These are phyloP conservation scores for Aphaenogaster rudis DNA, from an alignment of 1,140 invertebrate species.

Conservation along the genomic window DNA sequence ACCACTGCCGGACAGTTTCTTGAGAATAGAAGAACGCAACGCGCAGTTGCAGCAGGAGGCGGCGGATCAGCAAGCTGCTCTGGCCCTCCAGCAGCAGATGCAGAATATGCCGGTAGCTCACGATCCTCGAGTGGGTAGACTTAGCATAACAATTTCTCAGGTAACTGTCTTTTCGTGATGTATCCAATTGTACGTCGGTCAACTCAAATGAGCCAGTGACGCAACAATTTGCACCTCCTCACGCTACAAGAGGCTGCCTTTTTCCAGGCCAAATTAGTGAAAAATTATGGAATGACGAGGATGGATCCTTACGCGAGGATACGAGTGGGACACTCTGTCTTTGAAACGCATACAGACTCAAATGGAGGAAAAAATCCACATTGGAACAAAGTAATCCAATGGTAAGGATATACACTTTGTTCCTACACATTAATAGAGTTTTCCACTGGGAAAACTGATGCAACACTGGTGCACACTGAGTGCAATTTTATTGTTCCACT, in stretches of 20 bases:
- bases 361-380: conserved; percentile 98
- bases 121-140: conserved; percentile 88
- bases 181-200: no score
- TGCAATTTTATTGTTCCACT: no score
- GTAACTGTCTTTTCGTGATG: conserved; percentile 81
- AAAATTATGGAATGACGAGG: conserved; percentile 98
- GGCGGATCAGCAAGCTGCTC: conserved; percentile 93
- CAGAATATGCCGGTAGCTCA: conserved; percentile 88
- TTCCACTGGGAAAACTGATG: no score
- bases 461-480: no score
- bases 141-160: conserved; percentile 94
- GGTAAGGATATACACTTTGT: conserved; percentile 87
- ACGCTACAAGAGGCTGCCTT: conserved; percentile 52
- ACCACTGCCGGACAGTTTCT: conserved; percentile 93
- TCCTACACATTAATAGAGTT: neutral
- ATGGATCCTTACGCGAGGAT: conserved; percentile 99
- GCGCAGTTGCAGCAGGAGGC: conserved; percentile 90
- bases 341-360: conserved; percentile 97
- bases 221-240: neutral
- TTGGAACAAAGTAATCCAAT: conserved; percentile 98
- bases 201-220: neutral
- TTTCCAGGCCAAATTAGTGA: conserved; percentile 93
- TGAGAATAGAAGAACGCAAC: conserved; percentile 89
- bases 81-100: conserved; percentile 92
- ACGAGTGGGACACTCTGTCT: conserved; percentile 96